Base-by-base conservation (phyloP, 2,797 vertebrate species). In the Serranus cabrilla region DNA sequence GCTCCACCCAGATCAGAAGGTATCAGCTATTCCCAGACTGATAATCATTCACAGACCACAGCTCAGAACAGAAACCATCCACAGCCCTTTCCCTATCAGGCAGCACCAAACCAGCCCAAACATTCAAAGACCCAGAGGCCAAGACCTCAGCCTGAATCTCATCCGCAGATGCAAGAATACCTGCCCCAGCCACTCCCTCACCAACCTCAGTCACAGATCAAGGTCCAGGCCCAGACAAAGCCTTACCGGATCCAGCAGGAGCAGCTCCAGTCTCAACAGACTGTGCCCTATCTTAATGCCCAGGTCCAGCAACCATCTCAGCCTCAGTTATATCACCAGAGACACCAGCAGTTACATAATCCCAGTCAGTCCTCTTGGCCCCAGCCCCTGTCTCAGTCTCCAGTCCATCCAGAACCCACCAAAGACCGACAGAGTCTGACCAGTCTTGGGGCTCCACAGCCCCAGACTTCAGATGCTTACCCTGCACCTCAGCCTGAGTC, bases 81-180 rank as follows among this genome's bases (percentile, higher is more conserved):
- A 37, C 23, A 56, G 18, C 27, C 37, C 9, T 7, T 61, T 55
- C 63, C 66, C 16, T 17, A 57, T 7, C 70, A 52, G 17, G 2
- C 23, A 62, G 47, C 60, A 58, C 16, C 62, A 63, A 79, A 83
- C 21, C 72, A 82, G 25, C 55, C 72, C 5, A 78, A 87, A 71
- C 61, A 50, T 20, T 64, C 50, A 39, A 84, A 86, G 56, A 6
- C 34, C 31, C 58, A 57, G 11, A 71, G 2, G 16, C 49, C 40
- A 45, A 77, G 39, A 65, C 66, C 47, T 58, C 77, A 62, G 58
- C 9, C 56, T 59, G 52, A 52, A 39, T n/a, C 56, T 27, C 54
- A 58, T 47, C 13, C 34, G 0, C 45, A 66, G 14, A 78, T 59
- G 27, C 62, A 62, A 43, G 61, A 74, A 14, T 31, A 42, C 40